phyloP scores from a whole-genome alignment of 2,113 vertebrate species.

The human region DNA sequence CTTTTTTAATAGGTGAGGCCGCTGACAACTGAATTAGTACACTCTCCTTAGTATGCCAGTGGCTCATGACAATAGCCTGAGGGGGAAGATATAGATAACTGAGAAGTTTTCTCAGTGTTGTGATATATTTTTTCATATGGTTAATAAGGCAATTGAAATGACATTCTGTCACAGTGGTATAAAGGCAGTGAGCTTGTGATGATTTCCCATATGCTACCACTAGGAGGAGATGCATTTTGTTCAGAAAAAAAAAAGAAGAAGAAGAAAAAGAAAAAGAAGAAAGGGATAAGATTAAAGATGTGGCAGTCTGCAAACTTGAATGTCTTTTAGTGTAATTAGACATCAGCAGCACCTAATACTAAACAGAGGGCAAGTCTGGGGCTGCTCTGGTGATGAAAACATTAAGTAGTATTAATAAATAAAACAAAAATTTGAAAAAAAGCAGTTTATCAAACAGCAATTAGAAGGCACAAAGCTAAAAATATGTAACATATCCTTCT shows the following conservation, averaged over 20 bases:
- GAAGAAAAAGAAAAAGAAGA: not conserved
- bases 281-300: not conserved
- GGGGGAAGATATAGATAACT: conserved; percentile 97
- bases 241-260: not conserved
- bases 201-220: conserved; percentile 82
- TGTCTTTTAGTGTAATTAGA: not conserved
- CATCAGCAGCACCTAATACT: not conserved
- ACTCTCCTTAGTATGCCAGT: conserved; percentile 92
- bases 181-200: conserved; percentile 65
- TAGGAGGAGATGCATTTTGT: conserved; percentile 83
- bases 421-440: not conserved
- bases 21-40: conserved; percentile 98
- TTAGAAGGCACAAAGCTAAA: not conserved
- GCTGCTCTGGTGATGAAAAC: conserved; percentile 23
- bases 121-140: conserved; percentile 95
- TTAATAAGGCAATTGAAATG: conserved; percentile 97
- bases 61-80: conserved; percentile 99
- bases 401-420: conserved; percentile 23
- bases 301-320: conserved; percentile 52
- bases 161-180: conserved; percentile 93
- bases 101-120: conserved; percentile 89
- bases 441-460: not conserved
- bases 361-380: not conserved
- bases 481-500: not conserved
- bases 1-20: conserved; percentile 92